These are phyloP conservation scores for Spodoptera littoralis DNA, from an alignment of 2,888 invertebrate genomes.

Conservation along the genomic window DNA sequence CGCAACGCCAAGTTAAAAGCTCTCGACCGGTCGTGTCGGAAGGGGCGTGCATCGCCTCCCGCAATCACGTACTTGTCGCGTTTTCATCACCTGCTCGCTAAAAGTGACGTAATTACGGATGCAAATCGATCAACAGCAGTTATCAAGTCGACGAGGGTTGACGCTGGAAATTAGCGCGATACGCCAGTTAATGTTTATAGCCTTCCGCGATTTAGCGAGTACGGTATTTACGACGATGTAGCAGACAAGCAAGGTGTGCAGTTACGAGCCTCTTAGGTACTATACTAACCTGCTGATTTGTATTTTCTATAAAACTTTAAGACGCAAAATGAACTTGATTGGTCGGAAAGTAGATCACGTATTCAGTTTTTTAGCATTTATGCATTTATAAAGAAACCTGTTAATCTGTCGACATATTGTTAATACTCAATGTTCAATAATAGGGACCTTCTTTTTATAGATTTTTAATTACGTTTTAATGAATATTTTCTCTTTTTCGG, in stretches of 20 bases:
- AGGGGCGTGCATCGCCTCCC: conserved; percentile 79
- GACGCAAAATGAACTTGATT: no score
- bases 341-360: no score
- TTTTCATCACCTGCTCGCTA: conserved; percentile 87
- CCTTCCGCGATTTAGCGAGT: conserved; percentile 81
- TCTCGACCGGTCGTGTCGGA: conserved; percentile 80
- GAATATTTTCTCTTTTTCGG: no score
- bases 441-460: no score
- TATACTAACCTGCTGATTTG: conserved; percentile 30
- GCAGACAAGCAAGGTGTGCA: conserved; percentile 34
- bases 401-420: no score
- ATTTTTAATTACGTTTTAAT: no score
- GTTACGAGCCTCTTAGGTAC: conserved; percentile 31
- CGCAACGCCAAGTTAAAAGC: conserved; percentile 71
- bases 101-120: conserved; percentile 88
- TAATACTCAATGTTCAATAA: no score
- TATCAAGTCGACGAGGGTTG: conserved; percentile 84
- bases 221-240: conserved; percentile 73
- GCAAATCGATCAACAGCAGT: conserved; percentile 87
- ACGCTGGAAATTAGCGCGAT: conserved; percentile 86
- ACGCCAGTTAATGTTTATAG: conserved; percentile 84
- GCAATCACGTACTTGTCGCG: conserved; percentile 86
- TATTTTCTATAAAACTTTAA: conserved; percentile 15
- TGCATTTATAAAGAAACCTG: no score
- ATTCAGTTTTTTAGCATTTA: no score